Percentiles rank a stretch among this genome's conserved stretches.
Conservation (phyloP, 2,113 vertebrate species). For the Chaetodon trifascialis region DNA sequence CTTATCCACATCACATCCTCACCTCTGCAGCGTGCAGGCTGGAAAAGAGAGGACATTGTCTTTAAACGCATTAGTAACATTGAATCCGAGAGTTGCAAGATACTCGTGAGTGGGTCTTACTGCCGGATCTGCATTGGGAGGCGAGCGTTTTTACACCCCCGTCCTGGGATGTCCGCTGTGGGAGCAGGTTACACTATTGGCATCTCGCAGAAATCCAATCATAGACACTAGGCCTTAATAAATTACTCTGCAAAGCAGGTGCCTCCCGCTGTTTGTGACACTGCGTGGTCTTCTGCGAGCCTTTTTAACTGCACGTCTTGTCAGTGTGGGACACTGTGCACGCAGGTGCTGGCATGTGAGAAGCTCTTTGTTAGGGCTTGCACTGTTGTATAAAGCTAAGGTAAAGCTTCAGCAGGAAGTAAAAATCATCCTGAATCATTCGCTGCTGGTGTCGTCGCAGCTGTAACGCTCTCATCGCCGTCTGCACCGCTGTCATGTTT, state of each 20-base stretch:
- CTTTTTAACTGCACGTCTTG: not conserved
- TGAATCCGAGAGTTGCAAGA: slow-evolving; percentile 1
- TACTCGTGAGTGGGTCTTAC: slow-evolving; percentile 43
- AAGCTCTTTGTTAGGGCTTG: not conserved
- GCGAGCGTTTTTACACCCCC: slow-evolving; percentile 49
- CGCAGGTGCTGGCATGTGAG: not conserved
- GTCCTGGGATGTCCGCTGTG: slow-evolving; percentile 60
- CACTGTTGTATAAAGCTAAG: not conserved
- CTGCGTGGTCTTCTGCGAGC: not conserved
- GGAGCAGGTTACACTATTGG: slow-evolving; percentile 76
- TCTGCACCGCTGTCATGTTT: not conserved
- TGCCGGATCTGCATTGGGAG: slow-evolving; percentile 41
- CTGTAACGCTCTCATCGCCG: not conserved
- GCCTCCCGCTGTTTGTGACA: slow-evolving; percentile 58
- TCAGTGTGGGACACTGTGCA: not conserved
- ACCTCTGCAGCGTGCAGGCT: not conserved
- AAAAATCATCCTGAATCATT: not conserved
- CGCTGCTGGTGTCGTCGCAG: not conserved
- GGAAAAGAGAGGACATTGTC: not conserved
- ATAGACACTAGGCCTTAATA: slow-evolving; percentile 63
- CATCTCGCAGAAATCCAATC: slow-evolving; percentile 80
- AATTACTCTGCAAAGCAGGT: slow-evolving; percentile 76
- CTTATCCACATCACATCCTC: not conserved
- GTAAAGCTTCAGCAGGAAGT: not conserved
- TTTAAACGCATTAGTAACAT: slow-evolving; percentile 6